Conservation (phyloP, 2,113 vertebrate species). For the Thalassoma bifasciatum region DNA sequence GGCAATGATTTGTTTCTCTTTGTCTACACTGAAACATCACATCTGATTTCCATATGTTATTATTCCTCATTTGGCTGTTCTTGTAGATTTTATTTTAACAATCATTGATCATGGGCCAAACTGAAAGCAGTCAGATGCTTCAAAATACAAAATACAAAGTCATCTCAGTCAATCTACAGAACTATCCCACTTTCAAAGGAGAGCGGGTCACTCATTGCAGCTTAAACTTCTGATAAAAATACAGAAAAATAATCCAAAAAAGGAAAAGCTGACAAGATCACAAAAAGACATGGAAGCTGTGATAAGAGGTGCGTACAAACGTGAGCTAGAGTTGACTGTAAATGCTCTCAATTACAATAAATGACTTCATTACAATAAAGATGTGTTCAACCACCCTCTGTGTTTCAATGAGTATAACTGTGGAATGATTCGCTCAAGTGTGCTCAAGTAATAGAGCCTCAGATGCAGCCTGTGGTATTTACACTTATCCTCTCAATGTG, state of each 20-base stretch:
- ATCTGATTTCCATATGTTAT: too few relatives aligned
- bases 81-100: too few relatives aligned
- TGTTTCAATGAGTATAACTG: conserved; percentile 68
- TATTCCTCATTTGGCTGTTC: too few relatives aligned
- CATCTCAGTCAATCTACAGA: not conserved
- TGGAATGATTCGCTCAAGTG: conserved; percentile 68
- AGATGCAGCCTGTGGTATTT: conserved; percentile 73
- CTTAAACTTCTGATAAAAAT: conserved; percentile 12
- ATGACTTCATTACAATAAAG: conserved; percentile 74
- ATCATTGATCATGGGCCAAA: too few relatives aligned
- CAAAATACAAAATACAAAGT: too few relatives aligned
- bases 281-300: conserved; percentile 15
- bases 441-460: conserved; percentile 69
- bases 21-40: too few relatives aligned
- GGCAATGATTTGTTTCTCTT: too few relatives aligned
- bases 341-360: conserved; percentile 71
- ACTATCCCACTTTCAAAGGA: not conserved
- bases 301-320: conserved; percentile 35
- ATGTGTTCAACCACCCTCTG: conserved; percentile 74
- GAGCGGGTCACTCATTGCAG: conserved; percentile 17
- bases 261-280: not conserved
- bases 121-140: too few relatives aligned
- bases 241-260: not conserved
- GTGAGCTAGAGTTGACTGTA: conserved; percentile 58
- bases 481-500: conserved; percentile 69